Conservation (phyloP, 2,888 invertebrate species). For the Callinectes sapidus region DNA sequence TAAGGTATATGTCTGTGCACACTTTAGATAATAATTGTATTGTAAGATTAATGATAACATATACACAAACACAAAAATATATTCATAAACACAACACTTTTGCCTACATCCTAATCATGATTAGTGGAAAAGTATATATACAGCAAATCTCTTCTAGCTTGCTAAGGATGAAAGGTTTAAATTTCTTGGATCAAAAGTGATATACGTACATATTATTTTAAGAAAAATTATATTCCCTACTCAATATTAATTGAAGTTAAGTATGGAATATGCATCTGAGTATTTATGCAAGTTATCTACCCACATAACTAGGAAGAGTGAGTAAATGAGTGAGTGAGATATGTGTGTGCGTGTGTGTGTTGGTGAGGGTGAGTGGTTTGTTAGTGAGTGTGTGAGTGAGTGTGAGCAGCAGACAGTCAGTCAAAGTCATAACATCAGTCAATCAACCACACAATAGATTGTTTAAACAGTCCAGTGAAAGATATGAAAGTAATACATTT, state of each 20-base stretch:
- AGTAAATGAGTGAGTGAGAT: not conserved
- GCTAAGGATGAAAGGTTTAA: not conserved
- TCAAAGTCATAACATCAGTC: not conserved
- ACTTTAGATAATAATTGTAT: not conserved
- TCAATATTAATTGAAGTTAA: not conserved
- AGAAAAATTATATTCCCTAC: not conserved
- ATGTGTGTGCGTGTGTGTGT: conserved; percentile 9
- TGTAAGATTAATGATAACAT: not conserved
- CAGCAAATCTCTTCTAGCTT: not conserved
- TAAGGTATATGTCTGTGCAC: not conserved
- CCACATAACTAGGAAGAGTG: not conserved
- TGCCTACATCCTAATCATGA: not conserved
- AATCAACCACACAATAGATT: not conserved
- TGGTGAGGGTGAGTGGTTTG: not conserved
- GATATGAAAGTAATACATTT: no score
- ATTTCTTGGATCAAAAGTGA: not conserved
- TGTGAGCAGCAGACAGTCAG: not conserved
- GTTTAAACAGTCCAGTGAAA: not conserved
- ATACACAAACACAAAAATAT: not conserved
- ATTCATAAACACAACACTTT: not conserved
- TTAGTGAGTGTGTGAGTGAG: not conserved
- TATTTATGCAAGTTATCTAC: not conserved
- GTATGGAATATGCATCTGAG: not conserved
- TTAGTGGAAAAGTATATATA: no score
- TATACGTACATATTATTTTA: not conserved